Base-by-base conservation (phyloP, 2,888 invertebrate species). In the Megastigmus dorsalis region DNA sequence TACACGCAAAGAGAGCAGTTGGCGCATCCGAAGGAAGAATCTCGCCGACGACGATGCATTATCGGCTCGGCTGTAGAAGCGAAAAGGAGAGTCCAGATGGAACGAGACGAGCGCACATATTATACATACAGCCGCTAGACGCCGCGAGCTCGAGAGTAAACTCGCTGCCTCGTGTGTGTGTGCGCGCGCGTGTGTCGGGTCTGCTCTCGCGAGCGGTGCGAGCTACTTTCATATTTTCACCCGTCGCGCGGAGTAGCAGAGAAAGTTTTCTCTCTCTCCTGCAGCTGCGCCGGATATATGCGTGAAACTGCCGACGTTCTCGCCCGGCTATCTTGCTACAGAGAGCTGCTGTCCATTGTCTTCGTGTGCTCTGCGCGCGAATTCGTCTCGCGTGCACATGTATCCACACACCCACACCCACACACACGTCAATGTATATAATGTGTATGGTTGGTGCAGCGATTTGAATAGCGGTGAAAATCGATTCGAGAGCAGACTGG, bases 211-310 rank as follows among this genome's bases (percentile, higher is more conserved):
- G n/a, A n/a, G 26, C 54, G 43, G 48, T 78, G 68, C 80, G 84
- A 85, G 87, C 86, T 84, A 87, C 87, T 88, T 87, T 87, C 87
- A 87, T 88, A 87, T 87, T 88, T 88, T 88, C 88, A 86, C 88
- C 82, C 83, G 83, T 75, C 78, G 80, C 78, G 82, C 86, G 82
- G 77, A 80, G n/a, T n/a, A n/a, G n/a, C n/a, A 79, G 88, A 87
- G 88, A 88, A 88, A 88, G 88, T 88, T 81, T 78, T 79, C 71
- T 63, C 36, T 52, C 63, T 28, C 60, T 77, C 30, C 28, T n/a
- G n/a, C 18, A 10, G 41, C 7, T 13, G 13, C 38, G 33, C 50
- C 79, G 83, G 82, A 85, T n/a, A n/a, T n/a, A n/a, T 83, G 84
- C 82, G 80, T 85, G 85, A 84, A 85, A 86, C 83, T 81, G n/a